Evolutionary conservation across 1,140 invertebrate species (phyloP).

Genomic region (Maniola jurtina): DNA sequence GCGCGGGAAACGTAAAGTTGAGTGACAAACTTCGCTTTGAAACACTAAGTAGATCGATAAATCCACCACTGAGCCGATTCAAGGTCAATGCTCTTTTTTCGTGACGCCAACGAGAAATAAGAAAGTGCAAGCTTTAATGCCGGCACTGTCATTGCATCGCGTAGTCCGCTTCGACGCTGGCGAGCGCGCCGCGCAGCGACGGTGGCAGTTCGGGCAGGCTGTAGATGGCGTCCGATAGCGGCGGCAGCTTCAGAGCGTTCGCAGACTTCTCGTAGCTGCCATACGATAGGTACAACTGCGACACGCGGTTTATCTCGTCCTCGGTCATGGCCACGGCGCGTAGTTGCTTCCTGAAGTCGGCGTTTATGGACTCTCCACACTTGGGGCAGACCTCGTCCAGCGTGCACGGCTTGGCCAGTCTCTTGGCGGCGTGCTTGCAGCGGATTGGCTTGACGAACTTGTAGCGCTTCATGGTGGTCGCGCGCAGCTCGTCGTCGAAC

Average conservation of each 20-base stretch:
- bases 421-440: conserved; percentile 47
- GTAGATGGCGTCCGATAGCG: conserved; percentile 63
- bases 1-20: too few species aligned
- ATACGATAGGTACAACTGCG: conserved; percentile 58
- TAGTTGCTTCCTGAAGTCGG: conserved; percentile 58
- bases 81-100: too few species aligned
- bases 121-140: conserved; percentile 23
- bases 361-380: conserved; percentile 53
- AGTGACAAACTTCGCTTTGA: too few species aligned
- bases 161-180: conserved; percentile 46
- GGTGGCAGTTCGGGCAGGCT: conserved; percentile 55
- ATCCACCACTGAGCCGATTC: too few species aligned
- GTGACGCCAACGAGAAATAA: neutral
- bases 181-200: conserved; percentile 46
- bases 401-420: conserved; percentile 41
- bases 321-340: conserved; percentile 58
- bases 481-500: conserved; percentile 40
- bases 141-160: conserved; percentile 25
- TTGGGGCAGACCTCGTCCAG: conserved; percentile 56
- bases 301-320: conserved; percentile 58
- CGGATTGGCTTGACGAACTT: conserved; percentile 58
- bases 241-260: conserved; percentile 55
- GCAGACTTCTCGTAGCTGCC: conserved; percentile 58
- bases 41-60: too few species aligned
- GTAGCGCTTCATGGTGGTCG: conserved; percentile 41